Evolutionary conservation across 2,888 invertebrate genomes (phyloP).

Genomic region (Amblyjoppa proteus): DNA sequence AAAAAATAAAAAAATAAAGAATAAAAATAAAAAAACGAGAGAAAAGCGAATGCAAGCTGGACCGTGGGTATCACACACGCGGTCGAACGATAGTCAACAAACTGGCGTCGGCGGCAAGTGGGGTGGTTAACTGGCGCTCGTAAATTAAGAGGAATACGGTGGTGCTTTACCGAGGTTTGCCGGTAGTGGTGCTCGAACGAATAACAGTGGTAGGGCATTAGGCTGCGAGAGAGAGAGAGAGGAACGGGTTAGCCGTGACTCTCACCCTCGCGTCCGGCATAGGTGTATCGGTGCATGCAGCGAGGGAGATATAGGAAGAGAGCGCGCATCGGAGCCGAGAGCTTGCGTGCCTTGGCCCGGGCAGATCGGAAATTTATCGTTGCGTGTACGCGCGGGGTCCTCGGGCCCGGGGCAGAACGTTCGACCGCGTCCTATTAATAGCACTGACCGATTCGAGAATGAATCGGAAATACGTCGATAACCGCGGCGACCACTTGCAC

Average conservation of each 20-base stretch:
- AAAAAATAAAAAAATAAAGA: background rate
- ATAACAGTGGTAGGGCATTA: conserved; percentile 45
- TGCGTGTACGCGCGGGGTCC: conserved; percentile 45
- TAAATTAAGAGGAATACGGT: conserved; percentile 63
- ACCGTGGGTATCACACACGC: conserved; percentile 43
- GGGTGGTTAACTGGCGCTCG: conserved; percentile 62
- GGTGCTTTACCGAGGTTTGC: conserved; percentile 61
- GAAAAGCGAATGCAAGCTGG: background rate
- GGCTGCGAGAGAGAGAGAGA: conserved; percentile 9
- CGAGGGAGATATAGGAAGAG: background rate
- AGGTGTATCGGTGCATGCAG: conserved; percentile 1
- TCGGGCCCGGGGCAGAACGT: conserved; percentile 24
- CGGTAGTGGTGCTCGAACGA: background rate
- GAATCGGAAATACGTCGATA: conserved; percentile 61
- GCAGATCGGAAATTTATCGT: conserved; percentile 61
- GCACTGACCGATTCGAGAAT: conserved; percentile 58
- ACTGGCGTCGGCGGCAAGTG: conserved; percentile 55
- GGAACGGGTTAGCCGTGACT: conserved; percentile 11
- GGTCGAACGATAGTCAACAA: conserved; percentile 63
- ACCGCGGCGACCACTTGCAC: conserved; percentile 52
- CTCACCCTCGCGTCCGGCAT: background rate
- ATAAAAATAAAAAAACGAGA: background rate
- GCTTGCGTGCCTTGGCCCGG: conserved; percentile 47
- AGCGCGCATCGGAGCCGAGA: background rate
- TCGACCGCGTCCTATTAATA: conserved; percentile 53